Conservation (phyloP, 2,888 invertebrate genomes). For the Blomia tropicalis region DNA sequence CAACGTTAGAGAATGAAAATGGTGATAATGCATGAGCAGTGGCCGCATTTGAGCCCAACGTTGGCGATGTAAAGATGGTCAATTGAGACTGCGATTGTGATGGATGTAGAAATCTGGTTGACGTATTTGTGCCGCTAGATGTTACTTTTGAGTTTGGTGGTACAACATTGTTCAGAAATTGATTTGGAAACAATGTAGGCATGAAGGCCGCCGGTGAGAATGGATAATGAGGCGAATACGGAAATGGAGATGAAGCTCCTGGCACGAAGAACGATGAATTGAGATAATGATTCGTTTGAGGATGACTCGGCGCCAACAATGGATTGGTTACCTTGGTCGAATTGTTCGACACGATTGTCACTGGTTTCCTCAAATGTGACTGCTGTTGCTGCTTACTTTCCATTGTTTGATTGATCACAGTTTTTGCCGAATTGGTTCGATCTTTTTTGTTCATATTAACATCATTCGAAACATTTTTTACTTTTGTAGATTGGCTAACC, state of each 20-base stretch:
- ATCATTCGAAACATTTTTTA: neutral
- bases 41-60: neutral
- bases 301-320: constrained; percentile 7
- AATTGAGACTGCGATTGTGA: constrained; percentile 1
- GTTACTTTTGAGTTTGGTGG: neutral
- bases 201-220: neutral
- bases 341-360: neutral
- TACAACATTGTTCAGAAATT: neutral
- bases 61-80: constrained; percentile 12
- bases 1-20: neutral
- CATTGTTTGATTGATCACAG: no score
- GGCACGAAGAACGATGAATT: constrained; percentile 12
- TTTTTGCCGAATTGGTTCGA: neutral
- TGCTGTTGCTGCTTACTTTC: neutral
- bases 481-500: neutral
- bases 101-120: neutral
- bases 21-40: neutral
- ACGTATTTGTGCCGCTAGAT: neutral
- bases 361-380: neutral
- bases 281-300: neutral
- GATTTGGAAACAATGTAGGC: constrained; percentile 1
- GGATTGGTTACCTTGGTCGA: neutral
- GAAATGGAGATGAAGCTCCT: neutral
- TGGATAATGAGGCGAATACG: neutral
- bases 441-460: neutral